A percentile compares a stretch with the other conserved stretches of the same genome.
These are phyloP conservation scores for Engystomops pustulosus DNA, from an alignment of 2,113 vertebrate species.

Conservation along the genomic window DNA sequence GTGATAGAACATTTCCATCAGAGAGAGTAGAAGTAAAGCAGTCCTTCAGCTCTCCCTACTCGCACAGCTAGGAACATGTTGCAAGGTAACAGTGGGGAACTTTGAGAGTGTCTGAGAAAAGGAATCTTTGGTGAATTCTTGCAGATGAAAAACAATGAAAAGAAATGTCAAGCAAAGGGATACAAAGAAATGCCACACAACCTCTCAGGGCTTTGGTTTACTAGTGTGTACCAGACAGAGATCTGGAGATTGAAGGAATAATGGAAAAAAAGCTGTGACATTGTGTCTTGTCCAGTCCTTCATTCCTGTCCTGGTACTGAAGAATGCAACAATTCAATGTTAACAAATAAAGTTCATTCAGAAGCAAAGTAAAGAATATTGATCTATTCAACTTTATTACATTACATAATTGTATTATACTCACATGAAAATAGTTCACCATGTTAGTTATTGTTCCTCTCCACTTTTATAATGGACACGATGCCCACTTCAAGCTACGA, in stretches of 20 bases:
- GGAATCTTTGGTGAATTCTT: slow-evolving; percentile 55
- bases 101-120: slow-evolving; percentile 56
- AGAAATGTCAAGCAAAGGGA: slow-evolving; percentile 54
- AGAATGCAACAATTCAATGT: background rate
- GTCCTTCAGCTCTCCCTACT: slow-evolving; percentile 62
- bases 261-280: background rate
- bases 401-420: too few species aligned
- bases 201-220: slow-evolving; percentile 24
- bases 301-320: background rate
- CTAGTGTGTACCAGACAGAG: slow-evolving; percentile 4
- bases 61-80: slow-evolving; percentile 58
- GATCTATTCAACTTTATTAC: too few species aligned
- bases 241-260: background rate
- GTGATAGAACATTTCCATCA: slow-evolving; percentile 63
- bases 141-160: slow-evolving; percentile 52
- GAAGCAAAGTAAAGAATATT: background rate
- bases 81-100: slow-evolving; percentile 57
- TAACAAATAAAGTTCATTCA: slow-evolving; percentile 2
- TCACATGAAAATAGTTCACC: too few species aligned
- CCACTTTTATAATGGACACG: too few species aligned
- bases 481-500: too few species aligned
- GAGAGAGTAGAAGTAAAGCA: slow-evolving; percentile 60
- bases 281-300: background rate
- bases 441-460: too few species aligned
- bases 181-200: slow-evolving; percentile 53